phyloP scores from a whole-genome alignment of 1,140 invertebrate species.

The Rhynchophorus ferrugineus region DNA sequence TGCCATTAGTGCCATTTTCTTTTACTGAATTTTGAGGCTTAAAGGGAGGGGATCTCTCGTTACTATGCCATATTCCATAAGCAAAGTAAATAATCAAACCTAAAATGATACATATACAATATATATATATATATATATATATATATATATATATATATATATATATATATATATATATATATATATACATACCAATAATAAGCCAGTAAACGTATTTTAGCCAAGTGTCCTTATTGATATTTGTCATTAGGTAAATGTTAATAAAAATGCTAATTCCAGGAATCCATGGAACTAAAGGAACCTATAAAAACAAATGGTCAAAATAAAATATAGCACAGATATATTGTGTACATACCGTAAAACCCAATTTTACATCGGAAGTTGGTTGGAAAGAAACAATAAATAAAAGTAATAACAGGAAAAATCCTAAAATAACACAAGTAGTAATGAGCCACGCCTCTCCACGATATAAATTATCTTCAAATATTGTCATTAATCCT shows the following conservation, averaged over 20 bases:
- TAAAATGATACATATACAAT: slow-evolving; percentile 32
- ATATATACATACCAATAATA: slow-evolving; percentile 46
- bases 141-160: too few relatives aligned
- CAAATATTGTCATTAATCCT: slow-evolving; percentile 28
- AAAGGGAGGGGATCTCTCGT: slow-evolving; percentile 36
- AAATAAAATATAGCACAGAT: not conserved
- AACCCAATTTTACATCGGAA: slow-evolving; percentile 25
- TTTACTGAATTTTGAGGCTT: not conserved
- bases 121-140: slow-evolving; percentile 4
- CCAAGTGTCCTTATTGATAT: slow-evolving; percentile 69
- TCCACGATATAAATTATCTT: slow-evolving; percentile 27
- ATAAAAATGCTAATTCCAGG: slow-evolving; percentile 70
- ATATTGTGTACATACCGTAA: slow-evolving; percentile 24
- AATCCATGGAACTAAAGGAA: slow-evolving; percentile 70
- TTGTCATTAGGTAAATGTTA: slow-evolving; percentile 76
- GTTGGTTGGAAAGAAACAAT: slow-evolving; percentile 31
- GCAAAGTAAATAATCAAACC: slow-evolving; percentile 51
- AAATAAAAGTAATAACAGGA: slow-evolving; percentile 26
- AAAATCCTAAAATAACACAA: slow-evolving; percentile 10
- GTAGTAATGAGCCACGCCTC: slow-evolving; percentile 27
- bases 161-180: not conserved
- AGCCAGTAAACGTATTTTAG: slow-evolving; percentile 73
- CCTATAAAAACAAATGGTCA: slow-evolving; percentile 44
- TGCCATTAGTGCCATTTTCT: slow-evolving; percentile 12
- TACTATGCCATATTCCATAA: slow-evolving; percentile 53